Evolutionary conservation across 2,888 invertebrate genomes (phyloP), one percentile per base, ranked within the genome.

Genomic region (Tetragnatha montana): DNA sequence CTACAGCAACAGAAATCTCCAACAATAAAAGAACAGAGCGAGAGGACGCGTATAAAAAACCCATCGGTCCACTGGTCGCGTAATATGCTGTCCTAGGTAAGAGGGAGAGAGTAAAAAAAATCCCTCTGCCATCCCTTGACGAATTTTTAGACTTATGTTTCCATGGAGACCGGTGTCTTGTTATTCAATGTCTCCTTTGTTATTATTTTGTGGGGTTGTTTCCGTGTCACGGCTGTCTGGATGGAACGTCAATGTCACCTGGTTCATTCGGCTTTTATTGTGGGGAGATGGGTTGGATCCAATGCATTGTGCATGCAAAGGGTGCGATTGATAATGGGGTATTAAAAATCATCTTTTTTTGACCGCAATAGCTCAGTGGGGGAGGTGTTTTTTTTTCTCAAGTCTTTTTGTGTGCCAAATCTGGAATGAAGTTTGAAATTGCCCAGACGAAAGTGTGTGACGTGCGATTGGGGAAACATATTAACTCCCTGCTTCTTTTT

Each of bases 141-240:
- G 87, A 87, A 87, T 87, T 87, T 87, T 81, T 51, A 76, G 87
- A 76, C 70, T 76, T 81, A 76, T 81, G 87, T 87, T 81, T 17
- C 81, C 81, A 87, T 87, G 81, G 76, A 68, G 35, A 81, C 81
- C 17, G 35, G 12, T 22, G 70, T 81, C 81, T 81, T 81, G 87
- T 81, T 87, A 87, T 87, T 87, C 87, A 81, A 87, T 68, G 84
- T 70, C 78, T 68, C 6, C 49, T 84, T 78, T 78, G 73, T 76
- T 17, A 80, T 81, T 81, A 69, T 81, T 76, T 50, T 17, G 17
- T 81, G 47, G 35, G 76, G 76, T 19, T n/a, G 17, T 74, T 75
- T 75, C 49, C 49, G 60, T 83, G 83, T 83, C 83, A 84, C 49
- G 78, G 84, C 69, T 49, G 76, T 50, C 76, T 51, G 83, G 8